A percentile compares a stretch with the other conserved stretches of the same genome.
phyloP scores from a whole-genome alignment of 2,888 invertebrate species.

The Rhodophaea formosa region DNA sequence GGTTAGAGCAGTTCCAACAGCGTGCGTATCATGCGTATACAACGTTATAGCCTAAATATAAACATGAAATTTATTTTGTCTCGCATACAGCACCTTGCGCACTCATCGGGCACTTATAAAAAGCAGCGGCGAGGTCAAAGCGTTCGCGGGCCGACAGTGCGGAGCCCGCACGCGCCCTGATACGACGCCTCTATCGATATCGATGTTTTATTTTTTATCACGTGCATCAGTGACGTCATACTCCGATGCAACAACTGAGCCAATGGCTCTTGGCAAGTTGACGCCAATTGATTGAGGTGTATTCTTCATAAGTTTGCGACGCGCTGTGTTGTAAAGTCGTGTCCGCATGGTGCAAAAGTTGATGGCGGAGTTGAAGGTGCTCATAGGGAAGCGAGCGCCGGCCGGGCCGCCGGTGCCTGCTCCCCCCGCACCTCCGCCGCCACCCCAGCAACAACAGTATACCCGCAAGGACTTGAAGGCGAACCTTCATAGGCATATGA shows the following conservation, averaged over 20 bases:
- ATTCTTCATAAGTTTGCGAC: conserved; percentile 64
- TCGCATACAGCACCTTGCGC: conserved; percentile 68
- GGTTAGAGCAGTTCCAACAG: not conserved
- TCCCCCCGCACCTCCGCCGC: conserved; percentile 37
- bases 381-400: conserved; percentile 76
- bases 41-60: conserved; percentile 68
- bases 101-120: conserved; percentile 77
- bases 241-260: conserved; percentile 67
- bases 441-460: conserved; percentile 61
- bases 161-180: conserved; percentile 69
- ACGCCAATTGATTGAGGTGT: conserved; percentile 59
- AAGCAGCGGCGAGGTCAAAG: conserved; percentile 74
- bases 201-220: conserved; percentile 64
- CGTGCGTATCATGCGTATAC: conserved; percentile 48
- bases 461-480: conserved; percentile 73
- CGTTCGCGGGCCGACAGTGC: conserved; percentile 66
- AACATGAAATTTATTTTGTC: conserved; percentile 58
- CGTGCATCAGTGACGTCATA: conserved; percentile 70
- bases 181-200: conserved; percentile 69
- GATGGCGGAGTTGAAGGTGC: conserved; percentile 79
- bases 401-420: conserved; percentile 47
- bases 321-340: conserved; percentile 63
- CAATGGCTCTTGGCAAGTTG: conserved; percentile 74
- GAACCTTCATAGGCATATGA: conserved; percentile 78
- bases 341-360: conserved; percentile 77